Evolutionary conservation across 2,797 vertebrate species (phyloP), one percentile per base, ranked within the genome.

Genomic region (Knipowitschia caucasica): DNA sequence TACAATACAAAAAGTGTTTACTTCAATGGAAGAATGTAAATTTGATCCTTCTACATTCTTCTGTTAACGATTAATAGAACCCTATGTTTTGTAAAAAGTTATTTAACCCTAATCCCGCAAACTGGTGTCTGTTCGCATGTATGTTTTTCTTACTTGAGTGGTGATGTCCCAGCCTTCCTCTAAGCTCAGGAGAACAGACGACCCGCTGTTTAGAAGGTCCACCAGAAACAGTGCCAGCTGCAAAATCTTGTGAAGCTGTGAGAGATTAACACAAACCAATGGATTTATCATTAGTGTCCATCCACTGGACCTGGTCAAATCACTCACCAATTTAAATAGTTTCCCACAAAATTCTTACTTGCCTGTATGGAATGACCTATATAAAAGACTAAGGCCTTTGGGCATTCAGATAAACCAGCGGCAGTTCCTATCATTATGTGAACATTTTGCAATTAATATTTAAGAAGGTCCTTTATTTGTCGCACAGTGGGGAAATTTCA

Each of bases 141-240:
- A 53, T 46, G 51, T 63, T 54, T 64, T n/a, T 50, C 83, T 93
- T 84, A 98, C 97, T 90, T 99, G 96, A 17, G 93, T 91, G 25
- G 95, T 98, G 72, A 96, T 91, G 80, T 99, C 97, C 97, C 96
- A 99, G 81, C 97, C 97, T 47, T 99, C 97, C 87, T 99, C 97
- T 80, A 99, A 89, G 86, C 96, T 96, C 77, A 99, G 87, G 78
- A 98, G 85, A 63, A 94, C 95, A 17, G 97, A 99, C 29, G 96
- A 99, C 59, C 96, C 95, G 36, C 89, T 92, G 79, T 99, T 95
- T 75, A 99, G 90, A 27, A 98, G 91, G 80, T 98, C 95, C 62
- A 94, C 93, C 64, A 95, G 86, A 71, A 94, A 87, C 63, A 95
- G 75, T 35, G 92, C 89, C 88, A 99, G 86, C 23, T 98, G 95